These are phyloP conservation scores for Himalopsyche japonica DNA, from an alignment of 2,888 invertebrate species.

Conservation along the genomic window DNA sequence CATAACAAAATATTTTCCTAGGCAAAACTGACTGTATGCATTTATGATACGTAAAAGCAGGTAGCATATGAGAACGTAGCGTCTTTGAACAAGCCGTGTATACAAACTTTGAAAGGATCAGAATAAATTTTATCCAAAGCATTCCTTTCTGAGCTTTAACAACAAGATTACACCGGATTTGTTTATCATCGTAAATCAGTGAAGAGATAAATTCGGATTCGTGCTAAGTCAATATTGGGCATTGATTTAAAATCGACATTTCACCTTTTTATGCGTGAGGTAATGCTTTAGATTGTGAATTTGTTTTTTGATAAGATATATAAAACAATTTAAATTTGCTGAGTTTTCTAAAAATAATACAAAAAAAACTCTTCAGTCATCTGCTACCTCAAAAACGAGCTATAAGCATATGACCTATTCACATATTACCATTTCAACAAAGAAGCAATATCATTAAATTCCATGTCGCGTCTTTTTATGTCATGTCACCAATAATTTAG, in stretches of 20 bases:
- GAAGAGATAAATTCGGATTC: not conserved
- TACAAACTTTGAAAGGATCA: slow-evolving; percentile 27
- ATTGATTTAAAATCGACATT: not conserved
- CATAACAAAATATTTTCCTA: not conserved
- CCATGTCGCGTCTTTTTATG: too few relatives aligned
- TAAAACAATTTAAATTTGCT: too few relatives aligned
- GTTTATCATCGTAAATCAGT: slow-evolving; percentile 38
- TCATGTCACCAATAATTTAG: too few relatives aligned
- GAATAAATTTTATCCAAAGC: slow-evolving; percentile 21
- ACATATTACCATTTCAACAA: too few relatives aligned
- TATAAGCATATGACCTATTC: too few relatives aligned
- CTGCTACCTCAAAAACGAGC: too few relatives aligned
- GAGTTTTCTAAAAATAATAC: too few relatives aligned
- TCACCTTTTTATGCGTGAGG: not conserved
- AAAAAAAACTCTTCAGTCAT: too few relatives aligned
- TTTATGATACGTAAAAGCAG: not conserved
- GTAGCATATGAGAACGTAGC: not conserved
- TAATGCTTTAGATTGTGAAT: not conserved
- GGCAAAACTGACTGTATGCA: not conserved
- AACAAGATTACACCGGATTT: slow-evolving; percentile 35
- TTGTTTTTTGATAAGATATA: too few relatives aligned
- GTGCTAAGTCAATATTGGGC: not conserved
- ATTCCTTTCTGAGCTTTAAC: slow-evolving; percentile 29
- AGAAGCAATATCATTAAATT: too few relatives aligned
- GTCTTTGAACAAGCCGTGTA: not conserved